Conservation (phyloP, 2,797 vertebrate species). For the Micrastur ruficollis region DNA sequence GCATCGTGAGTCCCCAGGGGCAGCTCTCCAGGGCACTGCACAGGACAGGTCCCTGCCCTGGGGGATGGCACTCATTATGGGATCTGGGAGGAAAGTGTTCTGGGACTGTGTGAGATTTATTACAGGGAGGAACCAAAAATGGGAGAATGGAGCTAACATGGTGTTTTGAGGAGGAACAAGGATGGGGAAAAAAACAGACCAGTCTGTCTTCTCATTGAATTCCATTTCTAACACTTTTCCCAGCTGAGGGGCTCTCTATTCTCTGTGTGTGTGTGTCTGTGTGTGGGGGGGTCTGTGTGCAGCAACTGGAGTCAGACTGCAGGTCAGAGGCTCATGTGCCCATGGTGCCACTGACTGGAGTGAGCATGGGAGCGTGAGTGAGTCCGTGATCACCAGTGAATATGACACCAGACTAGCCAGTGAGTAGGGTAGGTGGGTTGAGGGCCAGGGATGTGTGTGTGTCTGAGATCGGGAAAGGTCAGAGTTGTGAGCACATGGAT, state of each 20-base stretch:
- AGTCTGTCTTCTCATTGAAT: not conserved
- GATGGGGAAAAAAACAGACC: not conserved
- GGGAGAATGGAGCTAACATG: fast-evolving
- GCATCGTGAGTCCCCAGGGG: fast-evolving
- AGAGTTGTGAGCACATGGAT: not conserved
- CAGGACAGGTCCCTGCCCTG: not conserved
- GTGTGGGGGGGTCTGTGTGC: not conserved
- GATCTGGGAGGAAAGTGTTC: not conserved
- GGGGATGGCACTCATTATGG: not conserved
- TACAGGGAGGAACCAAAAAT: not conserved
- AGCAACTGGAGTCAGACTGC: not conserved
- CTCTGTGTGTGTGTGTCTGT: fast-evolving
- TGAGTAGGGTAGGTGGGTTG: not conserved
- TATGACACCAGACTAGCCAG: fast-evolving
- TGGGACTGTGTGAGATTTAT: not conserved
- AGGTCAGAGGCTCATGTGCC: not conserved
- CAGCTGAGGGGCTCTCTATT: not conserved
- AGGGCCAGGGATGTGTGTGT: not conserved
- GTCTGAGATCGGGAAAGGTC: not conserved
- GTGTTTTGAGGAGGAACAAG: not conserved
- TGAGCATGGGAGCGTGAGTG: not conserved
- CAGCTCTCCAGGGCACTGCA: not conserved
- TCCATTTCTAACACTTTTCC: not conserved
- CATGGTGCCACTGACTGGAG: fast-evolving
- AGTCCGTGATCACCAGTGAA: fast-evolving